phyloP scores from a whole-genome alignment of 2,113 vertebrate genomes.

The Nestor notabilis region DNA sequence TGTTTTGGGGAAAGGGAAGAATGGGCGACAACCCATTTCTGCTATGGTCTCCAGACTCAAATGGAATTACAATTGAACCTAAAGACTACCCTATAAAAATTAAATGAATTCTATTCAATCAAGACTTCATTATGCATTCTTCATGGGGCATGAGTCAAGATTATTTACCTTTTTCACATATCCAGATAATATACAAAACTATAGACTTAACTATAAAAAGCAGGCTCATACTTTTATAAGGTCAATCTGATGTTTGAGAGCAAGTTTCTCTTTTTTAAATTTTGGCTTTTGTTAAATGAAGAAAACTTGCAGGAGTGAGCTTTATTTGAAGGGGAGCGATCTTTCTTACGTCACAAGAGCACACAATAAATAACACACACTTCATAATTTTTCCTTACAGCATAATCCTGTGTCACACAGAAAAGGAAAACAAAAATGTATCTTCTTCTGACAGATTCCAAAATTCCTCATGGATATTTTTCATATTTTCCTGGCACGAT shows the following conservation, averaged over 20 bases:
- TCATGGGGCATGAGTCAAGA: constrained; percentile 69
- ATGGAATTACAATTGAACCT: constrained; percentile 81
- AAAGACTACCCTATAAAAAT: constrained; percentile 75
- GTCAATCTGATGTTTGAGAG: constrained; percentile 3
- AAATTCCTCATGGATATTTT: not conserved
- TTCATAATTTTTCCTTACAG: not conserved
- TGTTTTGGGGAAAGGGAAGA: constrained; percentile 55
- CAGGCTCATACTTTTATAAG: constrained; percentile 54
- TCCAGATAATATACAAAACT: constrained; percentile 66
- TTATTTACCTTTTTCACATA: constrained; percentile 73
- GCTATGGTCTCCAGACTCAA: constrained; percentile 73
- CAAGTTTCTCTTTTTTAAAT: not conserved
- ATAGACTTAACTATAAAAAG: constrained; percentile 66
- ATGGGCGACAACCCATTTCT: constrained; percentile 70
- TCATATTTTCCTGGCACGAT: not conserved
- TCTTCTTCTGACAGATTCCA: not conserved
- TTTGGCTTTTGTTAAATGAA: constrained; percentile 1
- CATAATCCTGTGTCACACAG: not conserved
- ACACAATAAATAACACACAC: not conserved
- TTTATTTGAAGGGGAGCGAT: not conserved
- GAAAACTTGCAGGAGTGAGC: not conserved
- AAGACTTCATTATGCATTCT: constrained; percentile 74
- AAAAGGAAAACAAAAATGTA: not conserved
- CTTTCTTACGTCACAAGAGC: not conserved
- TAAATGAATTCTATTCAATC: constrained; percentile 79